These are phyloP conservation scores for Lepisosteus osseus DNA, from an alignment of 2,113 vertebrate species.

Conservation along the genomic window DNA sequence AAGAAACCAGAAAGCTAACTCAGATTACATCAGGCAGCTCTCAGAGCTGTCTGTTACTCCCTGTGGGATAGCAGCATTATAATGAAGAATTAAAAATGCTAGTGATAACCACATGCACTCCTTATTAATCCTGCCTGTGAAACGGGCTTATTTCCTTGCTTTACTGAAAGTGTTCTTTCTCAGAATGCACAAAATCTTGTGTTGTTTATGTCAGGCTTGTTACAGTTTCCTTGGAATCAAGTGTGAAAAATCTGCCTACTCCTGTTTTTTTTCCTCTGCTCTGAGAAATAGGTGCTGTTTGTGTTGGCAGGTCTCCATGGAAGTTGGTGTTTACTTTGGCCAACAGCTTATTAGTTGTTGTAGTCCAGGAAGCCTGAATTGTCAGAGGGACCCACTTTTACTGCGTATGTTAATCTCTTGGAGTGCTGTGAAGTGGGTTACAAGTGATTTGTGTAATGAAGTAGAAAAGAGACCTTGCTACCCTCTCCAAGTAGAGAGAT, in stretches of 20 bases:
- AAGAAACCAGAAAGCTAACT: no score
- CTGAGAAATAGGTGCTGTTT: conserved; percentile 16
- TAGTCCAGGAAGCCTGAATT: conserved; percentile 44
- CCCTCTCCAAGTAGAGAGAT: conserved; percentile 7
- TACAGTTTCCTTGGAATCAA: not conserved
- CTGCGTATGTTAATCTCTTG: conserved; percentile 21
- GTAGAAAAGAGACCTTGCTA: not conserved
- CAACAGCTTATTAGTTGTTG: conserved; percentile 32
- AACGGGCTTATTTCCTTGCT: not conserved
- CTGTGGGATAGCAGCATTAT: no score
- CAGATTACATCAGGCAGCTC: no score
- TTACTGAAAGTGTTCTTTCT: not conserved
- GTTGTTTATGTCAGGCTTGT: not conserved
- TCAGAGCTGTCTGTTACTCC: no score
- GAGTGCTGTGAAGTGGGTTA: conserved; percentile 28
- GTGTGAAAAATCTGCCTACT: not conserved
- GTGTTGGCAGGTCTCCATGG: conserved; percentile 35
- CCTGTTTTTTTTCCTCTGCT: not conserved
- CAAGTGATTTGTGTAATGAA: conserved; percentile 44
- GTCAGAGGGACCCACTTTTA: conserved; percentile 38
- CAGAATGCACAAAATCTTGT: not conserved
- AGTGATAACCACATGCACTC: no score
- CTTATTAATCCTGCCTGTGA: no score
- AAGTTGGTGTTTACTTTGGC: conserved; percentile 49
- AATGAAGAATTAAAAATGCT: no score